phyloP scores from a whole-genome alignment of 2,888 invertebrate genomes.

The Cacoxenus indagator region DNA sequence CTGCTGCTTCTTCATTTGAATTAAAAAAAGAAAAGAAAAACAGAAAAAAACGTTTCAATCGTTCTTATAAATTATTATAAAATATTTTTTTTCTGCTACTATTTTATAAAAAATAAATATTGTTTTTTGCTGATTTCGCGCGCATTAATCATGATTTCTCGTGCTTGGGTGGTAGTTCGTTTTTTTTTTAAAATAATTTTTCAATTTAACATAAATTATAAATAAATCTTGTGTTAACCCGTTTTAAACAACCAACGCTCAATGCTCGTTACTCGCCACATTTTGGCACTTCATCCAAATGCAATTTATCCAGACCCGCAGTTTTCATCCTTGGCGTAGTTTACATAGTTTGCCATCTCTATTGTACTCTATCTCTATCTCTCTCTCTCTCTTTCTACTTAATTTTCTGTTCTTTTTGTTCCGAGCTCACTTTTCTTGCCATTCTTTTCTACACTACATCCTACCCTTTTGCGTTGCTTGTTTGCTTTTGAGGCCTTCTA shows the following conservation, averaged over 20 bases:
- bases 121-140: too few relatives aligned
- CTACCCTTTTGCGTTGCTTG: too few relatives aligned
- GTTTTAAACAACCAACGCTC: too few relatives aligned
- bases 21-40: background rate
- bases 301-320: slow-evolving; percentile 32
- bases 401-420: background rate
- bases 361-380: background rate
- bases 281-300: slow-evolving; percentile 39
- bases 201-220: background rate
- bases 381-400: background rate
- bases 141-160: slow-evolving; percentile 3
- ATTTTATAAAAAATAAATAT: too few relatives aligned
- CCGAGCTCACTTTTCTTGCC: background rate
- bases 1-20: too few relatives aligned
- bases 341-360: too few relatives aligned
- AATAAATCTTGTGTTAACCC: too few relatives aligned
- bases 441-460: background rate
- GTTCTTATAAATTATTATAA: too few relatives aligned
- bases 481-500: background rate
- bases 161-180: background rate
- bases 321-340: too few relatives aligned
- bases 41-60: too few relatives aligned
- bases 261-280: too few relatives aligned
- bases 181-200: background rate
- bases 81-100: too few relatives aligned